Conservation (phyloP, 2,113 vertebrate species). For the Proteles cristata region DNA sequence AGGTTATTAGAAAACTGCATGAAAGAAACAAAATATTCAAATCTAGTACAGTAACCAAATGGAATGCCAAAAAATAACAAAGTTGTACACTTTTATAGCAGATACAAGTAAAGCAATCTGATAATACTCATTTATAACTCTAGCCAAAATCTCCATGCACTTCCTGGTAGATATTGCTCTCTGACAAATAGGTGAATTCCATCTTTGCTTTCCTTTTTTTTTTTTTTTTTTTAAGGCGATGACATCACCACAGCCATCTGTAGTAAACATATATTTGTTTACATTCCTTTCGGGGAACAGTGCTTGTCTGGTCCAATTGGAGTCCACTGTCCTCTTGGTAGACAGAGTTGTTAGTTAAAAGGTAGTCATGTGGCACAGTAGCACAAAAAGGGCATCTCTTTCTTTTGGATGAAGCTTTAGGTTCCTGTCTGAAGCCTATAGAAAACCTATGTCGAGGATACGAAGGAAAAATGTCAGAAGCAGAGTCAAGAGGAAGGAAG, state of each 20-base stretch:
- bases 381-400: neutral
- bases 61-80: neutral
- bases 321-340: neutral
- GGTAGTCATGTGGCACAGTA: neutral
- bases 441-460: neutral
- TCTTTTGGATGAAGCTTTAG: neutral
- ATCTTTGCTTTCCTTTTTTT: constrained; percentile 1
- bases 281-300: neutral
- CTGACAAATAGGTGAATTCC: neutral
- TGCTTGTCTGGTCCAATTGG: neutral
- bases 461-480: neutral
- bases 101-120: neutral
- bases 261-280: neutral
- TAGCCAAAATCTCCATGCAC: neutral
- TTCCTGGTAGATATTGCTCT: neutral
- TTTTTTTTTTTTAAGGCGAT: neutral
- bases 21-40: neutral
- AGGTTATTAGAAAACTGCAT: neutral
- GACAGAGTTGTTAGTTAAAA: neutral
- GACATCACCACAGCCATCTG: neutral
- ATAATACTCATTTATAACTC: neutral
- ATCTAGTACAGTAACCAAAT: neutral
- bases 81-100: neutral
- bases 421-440: neutral
- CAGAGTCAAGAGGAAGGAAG: neutral